Evolutionary conservation across 1,140 invertebrate species (phyloP), one percentile per base, ranked within the genome.

Genomic region (Euura lappo): DNA sequence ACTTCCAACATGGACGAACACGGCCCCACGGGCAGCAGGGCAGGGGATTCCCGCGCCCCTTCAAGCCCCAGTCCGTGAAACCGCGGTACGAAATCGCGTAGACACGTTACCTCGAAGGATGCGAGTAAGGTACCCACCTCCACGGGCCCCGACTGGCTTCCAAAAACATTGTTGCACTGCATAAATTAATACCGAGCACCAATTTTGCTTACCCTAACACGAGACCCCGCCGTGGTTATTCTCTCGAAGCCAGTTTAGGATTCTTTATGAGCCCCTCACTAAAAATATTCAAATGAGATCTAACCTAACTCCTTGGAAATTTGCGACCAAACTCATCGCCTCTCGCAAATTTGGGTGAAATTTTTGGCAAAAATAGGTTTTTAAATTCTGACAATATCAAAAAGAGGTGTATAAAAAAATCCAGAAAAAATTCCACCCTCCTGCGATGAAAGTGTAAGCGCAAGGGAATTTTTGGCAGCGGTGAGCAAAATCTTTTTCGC

Each of bases 1-100:
- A 85, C 83, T 84, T 83, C 82, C 81, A 83, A 85, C 82, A 82
- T 79, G 81, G 78, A 77, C 82, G 81, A 84, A 86, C 83, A 84
- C 82, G 80, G 77, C 77, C 69, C 77, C 66, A 8, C 69, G 47
- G 44, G 45, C 45, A 60, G 6, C 51, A 28, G 28, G 28, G 28
- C 28, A 28, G 28, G 28, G 28, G 6, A n/a, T 11, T 4, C 6
- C 51, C 51, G 3, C 51, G 51, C 13, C 51, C 51, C 51, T 28
- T 28, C 1, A 28, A 28, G 28, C 28, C 28, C 28, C 28, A 28
- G 28, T 28, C 28, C 28, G 28, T 28, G 28, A 28, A 28, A 28
- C 28, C 28, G 28, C 28, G 28, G 28, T 28, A 28, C 28, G 28
- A 28, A 28, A 28, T 28, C 28, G 28, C 28, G 28, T 28, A 28